Conservation (phyloP, 2,113 vertebrate species). For the Micronycteris hirsuta region DNA sequence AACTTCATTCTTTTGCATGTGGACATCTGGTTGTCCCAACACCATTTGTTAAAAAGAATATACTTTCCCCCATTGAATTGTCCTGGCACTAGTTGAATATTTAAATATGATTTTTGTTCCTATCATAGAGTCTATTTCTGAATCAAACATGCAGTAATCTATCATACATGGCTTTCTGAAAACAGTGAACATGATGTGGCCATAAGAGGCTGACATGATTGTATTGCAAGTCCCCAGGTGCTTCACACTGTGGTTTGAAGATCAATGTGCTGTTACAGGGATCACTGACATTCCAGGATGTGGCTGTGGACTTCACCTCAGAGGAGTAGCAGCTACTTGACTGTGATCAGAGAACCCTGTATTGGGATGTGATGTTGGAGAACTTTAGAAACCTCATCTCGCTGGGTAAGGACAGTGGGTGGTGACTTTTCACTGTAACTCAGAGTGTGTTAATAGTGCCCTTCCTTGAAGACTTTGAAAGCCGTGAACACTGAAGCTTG, state of each 20-base stretch:
- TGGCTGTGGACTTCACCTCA: conserved; percentile 50
- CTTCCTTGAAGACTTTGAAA: not conserved
- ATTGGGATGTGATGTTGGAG: conserved; percentile 64
- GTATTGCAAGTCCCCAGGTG: not conserved
- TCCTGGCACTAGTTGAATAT: not conserved
- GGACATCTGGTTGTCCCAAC: not conserved
- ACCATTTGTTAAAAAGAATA: not conserved
- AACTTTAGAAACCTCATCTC: conserved; percentile 60
- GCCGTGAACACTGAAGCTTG: not conserved
- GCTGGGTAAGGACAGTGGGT: conserved; percentile 55
- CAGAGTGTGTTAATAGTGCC: not conserved
- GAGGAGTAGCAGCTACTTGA: conserved; percentile 60
- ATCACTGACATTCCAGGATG: conserved; percentile 54
- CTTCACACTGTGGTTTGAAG: not conserved
- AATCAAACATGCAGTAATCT: not conserved
- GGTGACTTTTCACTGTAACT: not conserved
- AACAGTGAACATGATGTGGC: not conserved
- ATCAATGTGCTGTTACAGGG: conserved; percentile 44
- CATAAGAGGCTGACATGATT: not conserved
- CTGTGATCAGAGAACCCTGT: conserved; percentile 50
- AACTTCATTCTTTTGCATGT: conserved; percentile 1
- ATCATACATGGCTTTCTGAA: not conserved
- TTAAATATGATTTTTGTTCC: conserved; percentile 20
- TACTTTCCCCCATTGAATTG: not conserved
- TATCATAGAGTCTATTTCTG: conserved; percentile 14